These are phyloP conservation scores for Lepus europaeus DNA, from an alignment of 2,113 vertebrate species.

Conservation along the genomic window DNA sequence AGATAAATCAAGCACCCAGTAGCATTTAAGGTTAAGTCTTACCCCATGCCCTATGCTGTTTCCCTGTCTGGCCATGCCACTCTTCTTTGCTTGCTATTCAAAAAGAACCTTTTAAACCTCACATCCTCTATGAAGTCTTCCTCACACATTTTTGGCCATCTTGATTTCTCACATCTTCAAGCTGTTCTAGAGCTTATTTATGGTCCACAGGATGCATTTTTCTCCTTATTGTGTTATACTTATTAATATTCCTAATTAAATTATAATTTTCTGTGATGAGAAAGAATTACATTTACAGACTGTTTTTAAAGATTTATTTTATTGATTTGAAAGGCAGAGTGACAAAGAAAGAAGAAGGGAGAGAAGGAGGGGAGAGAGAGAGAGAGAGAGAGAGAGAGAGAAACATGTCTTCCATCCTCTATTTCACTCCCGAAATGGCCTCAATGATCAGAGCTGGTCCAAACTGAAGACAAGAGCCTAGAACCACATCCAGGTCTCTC, in stretches of 20 bases:
- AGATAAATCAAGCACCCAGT: neutral
- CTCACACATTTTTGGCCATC: neutral
- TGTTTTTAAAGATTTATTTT: neutral
- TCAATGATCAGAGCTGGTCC: no score
- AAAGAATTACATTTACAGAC: neutral
- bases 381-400: no score
- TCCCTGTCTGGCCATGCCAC: neutral
- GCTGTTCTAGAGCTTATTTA: neutral
- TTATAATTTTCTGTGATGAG: neutral
- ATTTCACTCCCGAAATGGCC: no score
- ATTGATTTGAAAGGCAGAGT: no score
- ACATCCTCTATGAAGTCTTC: neutral
- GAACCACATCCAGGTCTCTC: no score
- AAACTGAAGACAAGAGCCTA: no score
- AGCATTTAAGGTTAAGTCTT: neutral
- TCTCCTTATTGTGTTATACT: constrained; percentile 13
- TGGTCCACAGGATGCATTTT: neutral
- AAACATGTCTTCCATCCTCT: no score
- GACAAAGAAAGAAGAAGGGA: no score
- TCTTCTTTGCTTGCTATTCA: neutral
- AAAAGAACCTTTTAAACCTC: neutral
- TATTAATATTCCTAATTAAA: neutral
- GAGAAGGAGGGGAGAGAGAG: no score
- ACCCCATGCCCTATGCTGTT: neutral
- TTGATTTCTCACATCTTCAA: neutral